Base-by-base conservation (phyloP, 2,888 invertebrate genomes). In the Aplocera efformata region DNA sequence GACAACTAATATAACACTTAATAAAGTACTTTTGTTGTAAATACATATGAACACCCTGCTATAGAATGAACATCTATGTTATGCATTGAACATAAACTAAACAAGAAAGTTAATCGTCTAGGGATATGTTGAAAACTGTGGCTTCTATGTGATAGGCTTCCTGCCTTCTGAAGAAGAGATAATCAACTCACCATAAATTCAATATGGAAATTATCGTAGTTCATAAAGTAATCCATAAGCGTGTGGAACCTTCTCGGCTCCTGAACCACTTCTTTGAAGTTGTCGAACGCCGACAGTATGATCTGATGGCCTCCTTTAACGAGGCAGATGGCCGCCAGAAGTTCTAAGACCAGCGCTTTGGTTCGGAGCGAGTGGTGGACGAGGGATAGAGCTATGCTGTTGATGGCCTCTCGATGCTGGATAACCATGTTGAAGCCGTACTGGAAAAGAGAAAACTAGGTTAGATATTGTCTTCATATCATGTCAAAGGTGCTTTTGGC, bases 271-370 rank as follows among this genome's bases (percentile, higher is more conserved):
- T 96, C 96, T 85, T 98, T 98, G 83, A 99, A 99, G 85, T 98
- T 97, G 77, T 99, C 97, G 79, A 99, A 99, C 3, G 99, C 98
- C 1, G 94, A 94, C 36, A 99, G 90, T 57, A 99, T 98, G 68
- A 99, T 97, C 84, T 98, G 97, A 73, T 99, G 99, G n/a, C 99
- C 99, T 9, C 99, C 99, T 83, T 98, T 98, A 45, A 99, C 98
- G 55, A 99, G 90, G 80, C 99, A 99, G 61, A 99, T 98, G 48
- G 99, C 99, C 0, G 99, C 99, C 49, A 99, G 89, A 44, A 99
- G 91, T 79, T 99, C 99, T 59, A 99, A 88, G 10, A 99, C 99
- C 50, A 99, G 83, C 1, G 99, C 98, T 88, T 99, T 99, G 17
- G 99, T 99, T 53, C 99, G 92, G 55, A 98, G 90, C 72, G 97